A percentile compares a stretch with the other conserved stretches of the same genome.
These are phyloP conservation scores for Sparus aurata DNA, from an alignment of 2,797 vertebrate species.

Conservation along the genomic window DNA sequence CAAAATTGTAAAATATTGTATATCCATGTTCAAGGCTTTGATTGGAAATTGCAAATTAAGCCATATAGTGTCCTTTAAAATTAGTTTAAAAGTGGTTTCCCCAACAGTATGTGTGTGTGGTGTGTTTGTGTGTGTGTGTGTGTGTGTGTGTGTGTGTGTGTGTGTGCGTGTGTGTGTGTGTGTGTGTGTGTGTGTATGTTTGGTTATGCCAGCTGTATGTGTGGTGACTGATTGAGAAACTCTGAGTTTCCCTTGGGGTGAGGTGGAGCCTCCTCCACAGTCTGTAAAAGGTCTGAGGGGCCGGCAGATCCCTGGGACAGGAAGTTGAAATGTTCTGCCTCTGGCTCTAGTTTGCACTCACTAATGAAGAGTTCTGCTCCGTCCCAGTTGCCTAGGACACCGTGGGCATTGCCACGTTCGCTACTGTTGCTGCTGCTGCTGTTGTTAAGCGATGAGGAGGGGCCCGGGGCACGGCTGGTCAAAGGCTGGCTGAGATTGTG, in stretches of 20 bases:
- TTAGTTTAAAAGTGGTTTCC: constrained; percentile 53
- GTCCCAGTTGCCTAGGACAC: constrained; percentile 85
- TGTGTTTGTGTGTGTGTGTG: constrained; percentile 10
- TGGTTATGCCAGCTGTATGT: constrained; percentile 91
- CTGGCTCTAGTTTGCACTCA: constrained; percentile 89
- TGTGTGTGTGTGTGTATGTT: constrained; percentile 36
- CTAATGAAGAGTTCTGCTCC: constrained; percentile 93
- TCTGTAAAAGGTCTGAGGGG: constrained; percentile 89
- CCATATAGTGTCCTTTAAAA: constrained; percentile 50
- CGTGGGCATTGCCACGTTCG: constrained; percentile 61
- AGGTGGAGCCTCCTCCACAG: constrained; percentile 84
- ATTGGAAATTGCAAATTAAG: constrained; percentile 44
- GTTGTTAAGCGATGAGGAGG: constrained; percentile 72
- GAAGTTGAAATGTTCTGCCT: constrained; percentile 86
- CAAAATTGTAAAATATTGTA: constrained; percentile 42
- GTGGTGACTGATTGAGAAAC: constrained; percentile 90
- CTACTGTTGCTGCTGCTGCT: constrained; percentile 82
- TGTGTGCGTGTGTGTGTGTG: background rate
- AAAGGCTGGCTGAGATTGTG: constrained; percentile 93
- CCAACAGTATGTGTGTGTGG: constrained; percentile 23
- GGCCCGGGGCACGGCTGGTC: constrained; percentile 62
- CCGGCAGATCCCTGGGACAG: constrained; percentile 84
- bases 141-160: constrained; percentile 15
- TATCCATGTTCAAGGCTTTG: constrained; percentile 43
- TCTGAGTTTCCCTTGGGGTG: constrained; percentile 86